A percentile compares a stretch with the other conserved stretches of the same genome.
These are phyloP conservation scores for Phrynocephalus versicolor DNA, from an alignment of 2,113 vertebrate genomes.

Conservation along the genomic window DNA sequence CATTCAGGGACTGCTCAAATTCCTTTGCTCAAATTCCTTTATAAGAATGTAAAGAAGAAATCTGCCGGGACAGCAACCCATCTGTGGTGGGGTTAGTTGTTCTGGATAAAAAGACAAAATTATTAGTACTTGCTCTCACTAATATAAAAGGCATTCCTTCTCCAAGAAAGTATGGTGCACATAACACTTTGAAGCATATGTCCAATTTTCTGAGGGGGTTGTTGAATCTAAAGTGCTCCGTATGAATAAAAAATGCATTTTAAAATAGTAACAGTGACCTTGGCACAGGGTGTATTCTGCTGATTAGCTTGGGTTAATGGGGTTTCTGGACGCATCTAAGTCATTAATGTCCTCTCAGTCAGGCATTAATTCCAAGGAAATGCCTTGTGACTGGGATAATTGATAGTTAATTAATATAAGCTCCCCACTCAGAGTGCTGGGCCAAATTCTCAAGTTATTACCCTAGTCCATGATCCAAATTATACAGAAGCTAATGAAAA, in stretches of 20 bases:
- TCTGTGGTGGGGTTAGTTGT: background rate
- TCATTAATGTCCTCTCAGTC: conserved; percentile 37
- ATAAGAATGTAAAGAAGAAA: background rate
- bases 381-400: conserved; percentile 38
- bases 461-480: background rate
- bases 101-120: background rate
- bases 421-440: background rate
- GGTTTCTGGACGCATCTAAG: conserved; percentile 59
- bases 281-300: background rate
- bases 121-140: background rate
- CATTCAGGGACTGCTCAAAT: too few species aligned
- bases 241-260: conserved; percentile 25
- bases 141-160: background rate
- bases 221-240: conserved; percentile 13
- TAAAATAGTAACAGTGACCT: conserved; percentile 34
- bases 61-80: too few species aligned
- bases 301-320: conserved; percentile 51
- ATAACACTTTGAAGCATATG: accelerated
- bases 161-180: background rate
- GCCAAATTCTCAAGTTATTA: conserved; percentile 40
- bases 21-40: background rate
- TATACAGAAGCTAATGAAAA: background rate
- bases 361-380: conserved; percentile 61
- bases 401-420: conserved; percentile 38
- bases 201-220: accelerated